Conservation (phyloP, 2,888 invertebrate genomes). For the Eupeodes latifasciatus region DNA sequence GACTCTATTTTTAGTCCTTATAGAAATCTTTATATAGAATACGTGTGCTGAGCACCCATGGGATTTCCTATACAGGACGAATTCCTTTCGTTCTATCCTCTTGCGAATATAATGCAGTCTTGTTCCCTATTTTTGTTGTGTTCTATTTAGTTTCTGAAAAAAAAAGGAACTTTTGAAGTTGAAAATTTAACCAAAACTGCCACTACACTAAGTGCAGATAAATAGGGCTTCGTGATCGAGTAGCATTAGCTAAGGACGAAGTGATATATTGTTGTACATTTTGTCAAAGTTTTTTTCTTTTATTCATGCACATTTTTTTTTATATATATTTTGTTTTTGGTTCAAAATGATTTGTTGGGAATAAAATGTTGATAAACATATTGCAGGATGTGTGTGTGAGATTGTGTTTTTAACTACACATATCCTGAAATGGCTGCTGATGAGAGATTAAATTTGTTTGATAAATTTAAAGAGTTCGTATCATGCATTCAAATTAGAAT, state of each 20-base stretch:
- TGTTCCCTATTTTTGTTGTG: neutral
- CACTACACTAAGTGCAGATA: constrained; percentile 64
- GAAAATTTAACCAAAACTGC: constrained; percentile 46
- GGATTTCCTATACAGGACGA: constrained; percentile 14
- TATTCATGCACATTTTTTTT: neutral
- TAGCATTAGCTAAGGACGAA: constrained; percentile 70
- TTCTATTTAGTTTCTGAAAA: constrained; percentile 8
- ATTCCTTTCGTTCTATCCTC: neutral
- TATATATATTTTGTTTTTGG: neutral
- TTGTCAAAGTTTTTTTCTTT: constrained; percentile 55
- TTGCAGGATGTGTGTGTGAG: constrained; percentile 29
- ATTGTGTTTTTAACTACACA: constrained; percentile 2
- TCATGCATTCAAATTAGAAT: too few relatives aligned
- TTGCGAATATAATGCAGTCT: constrained; percentile 42
- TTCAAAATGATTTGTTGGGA: constrained; percentile 31
- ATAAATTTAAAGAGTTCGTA: too few relatives aligned
- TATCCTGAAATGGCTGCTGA: neutral
- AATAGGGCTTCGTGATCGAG: constrained; percentile 71
- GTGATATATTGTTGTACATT: constrained; percentile 72
- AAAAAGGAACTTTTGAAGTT: constrained; percentile 45
- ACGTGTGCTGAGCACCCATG: constrained; percentile 20
- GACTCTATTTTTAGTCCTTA: neutral
- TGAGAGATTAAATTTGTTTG: too few relatives aligned
- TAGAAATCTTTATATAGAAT: constrained; percentile 3
- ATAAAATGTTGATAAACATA: constrained; percentile 15